Evolutionary conservation across 1,140 invertebrate genomes (phyloP), one percentile per base, ranked within the genome.

Genomic region (Aradophagus sp.): DNA sequence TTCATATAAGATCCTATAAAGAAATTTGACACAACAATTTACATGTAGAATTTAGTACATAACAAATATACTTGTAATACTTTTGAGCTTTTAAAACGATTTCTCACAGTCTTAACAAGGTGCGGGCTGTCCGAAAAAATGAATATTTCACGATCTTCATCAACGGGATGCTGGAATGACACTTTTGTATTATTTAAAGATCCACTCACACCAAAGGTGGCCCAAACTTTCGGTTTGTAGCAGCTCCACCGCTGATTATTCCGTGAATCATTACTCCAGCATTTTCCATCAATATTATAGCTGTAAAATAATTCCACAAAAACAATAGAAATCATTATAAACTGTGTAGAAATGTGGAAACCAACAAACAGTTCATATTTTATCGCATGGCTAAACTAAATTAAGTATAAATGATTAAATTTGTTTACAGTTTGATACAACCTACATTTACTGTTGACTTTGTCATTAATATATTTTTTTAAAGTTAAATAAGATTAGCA

Each of bases 41-140:
- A 10, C 2, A 31, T 31, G 8, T 23, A 23, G 20, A 5, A 23
- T 29, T 5, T 29, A n/a, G 27, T 29, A 29, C 27, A n/a, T 13
- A 4, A 3, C 2, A n/a, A 34, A 13, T 14, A 2, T 29, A 39
- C 27, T 16, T 19, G 20, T 10, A 29, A 32, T 11, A 11, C 36
- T 1, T 13, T 13, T 3, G 27, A 41, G 10, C 34, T 32, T 1
- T 5, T 1, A n/a, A 53, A 7, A 20, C 20, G 19, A n/a, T 53
- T 47, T 5, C 44, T 5, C 1, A 53, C 15, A 4, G 48, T 53
- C 13, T 53, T 53, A 1, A 39, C 2, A 20, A 53, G 14, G 32
- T 53, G 48, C n/a, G 48, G 48, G 4, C 23, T n/a, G 20, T 53
- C 48, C 5, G 48, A 53, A 17, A 53, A 41, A 26, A 31, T 15